Evolutionary conservation across 2,888 invertebrate genomes (phyloP).

Genomic region (Calameuta idolon): DNA sequence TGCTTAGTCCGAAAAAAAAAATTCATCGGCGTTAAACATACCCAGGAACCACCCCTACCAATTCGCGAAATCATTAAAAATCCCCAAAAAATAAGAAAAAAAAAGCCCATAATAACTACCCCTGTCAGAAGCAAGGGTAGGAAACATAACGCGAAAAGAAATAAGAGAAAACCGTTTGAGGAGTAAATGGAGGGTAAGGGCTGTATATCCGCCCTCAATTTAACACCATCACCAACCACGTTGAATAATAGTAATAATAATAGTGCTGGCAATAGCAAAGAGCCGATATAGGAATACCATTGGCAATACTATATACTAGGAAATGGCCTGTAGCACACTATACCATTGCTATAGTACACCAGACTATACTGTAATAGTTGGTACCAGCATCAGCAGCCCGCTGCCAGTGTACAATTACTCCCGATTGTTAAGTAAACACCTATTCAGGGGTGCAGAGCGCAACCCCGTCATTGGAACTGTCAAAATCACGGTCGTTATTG

Average conservation of each 20-base stretch:
- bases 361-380: background rate
- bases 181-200: background rate
- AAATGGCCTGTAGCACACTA: background rate
- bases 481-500: slow-evolving; percentile 9
- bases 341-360: background rate
- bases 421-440: slow-evolving; percentile 25
- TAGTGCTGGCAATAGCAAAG: background rate
- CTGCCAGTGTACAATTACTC: slow-evolving; percentile 22
- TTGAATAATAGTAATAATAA: background rate
- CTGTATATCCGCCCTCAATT: background rate
- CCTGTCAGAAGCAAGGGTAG: background rate
- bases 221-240: background rate
- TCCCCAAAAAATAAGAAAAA: background rate
- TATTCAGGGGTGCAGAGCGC: slow-evolving; percentile 7
- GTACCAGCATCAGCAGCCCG: background rate
- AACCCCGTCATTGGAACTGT: slow-evolving; percentile 8
- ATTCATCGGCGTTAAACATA: background rate
- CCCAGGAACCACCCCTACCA: background rate
- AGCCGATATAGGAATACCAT: background rate
- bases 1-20: background rate
- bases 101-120: background rate
- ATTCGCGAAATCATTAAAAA: background rate
- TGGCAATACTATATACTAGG: background rate
- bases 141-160: background rate
- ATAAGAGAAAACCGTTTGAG: background rate